Conservation (phyloP, 2,888 invertebrate species). For the Lasioglossum figueresi region DNA sequence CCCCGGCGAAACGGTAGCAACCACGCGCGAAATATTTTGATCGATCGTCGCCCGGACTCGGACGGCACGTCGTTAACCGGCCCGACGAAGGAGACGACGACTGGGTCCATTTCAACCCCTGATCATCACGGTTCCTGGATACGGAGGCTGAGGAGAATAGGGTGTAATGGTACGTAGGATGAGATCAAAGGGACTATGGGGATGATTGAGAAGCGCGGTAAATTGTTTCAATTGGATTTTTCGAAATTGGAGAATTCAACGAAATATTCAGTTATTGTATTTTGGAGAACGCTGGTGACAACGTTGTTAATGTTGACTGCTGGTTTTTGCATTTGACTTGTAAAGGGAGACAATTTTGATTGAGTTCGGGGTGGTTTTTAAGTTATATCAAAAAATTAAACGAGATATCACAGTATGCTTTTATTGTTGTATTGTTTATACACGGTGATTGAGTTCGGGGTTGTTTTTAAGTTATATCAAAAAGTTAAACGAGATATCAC, state of each 20-base stretch:
- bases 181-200: neutral
- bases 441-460: no score
- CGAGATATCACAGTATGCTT: neutral
- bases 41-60: slow-evolving; percentile 11
- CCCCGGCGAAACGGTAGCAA: slow-evolving; percentile 31
- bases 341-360: neutral
- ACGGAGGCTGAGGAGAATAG: neutral
- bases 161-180: neutral
- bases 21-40: slow-evolving; percentile 38
- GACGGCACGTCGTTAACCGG: slow-evolving; percentile 9
- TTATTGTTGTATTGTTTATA: no score
- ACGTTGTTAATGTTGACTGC: neutral
- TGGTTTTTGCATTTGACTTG: neutral
- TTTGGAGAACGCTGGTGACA: neutral
- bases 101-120: neutral
- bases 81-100: slow-evolving; percentile 3
- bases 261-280: neutral
- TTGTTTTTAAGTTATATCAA: no score
- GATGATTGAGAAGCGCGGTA: neutral
- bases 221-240: neutral
- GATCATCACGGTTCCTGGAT: neutral
- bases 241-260: neutral
- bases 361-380: neutral
- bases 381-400: neutral
- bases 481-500: no score